phyloP scores from a whole-genome alignment of 2,888 invertebrate genomes.

The Carcina quercana region DNA sequence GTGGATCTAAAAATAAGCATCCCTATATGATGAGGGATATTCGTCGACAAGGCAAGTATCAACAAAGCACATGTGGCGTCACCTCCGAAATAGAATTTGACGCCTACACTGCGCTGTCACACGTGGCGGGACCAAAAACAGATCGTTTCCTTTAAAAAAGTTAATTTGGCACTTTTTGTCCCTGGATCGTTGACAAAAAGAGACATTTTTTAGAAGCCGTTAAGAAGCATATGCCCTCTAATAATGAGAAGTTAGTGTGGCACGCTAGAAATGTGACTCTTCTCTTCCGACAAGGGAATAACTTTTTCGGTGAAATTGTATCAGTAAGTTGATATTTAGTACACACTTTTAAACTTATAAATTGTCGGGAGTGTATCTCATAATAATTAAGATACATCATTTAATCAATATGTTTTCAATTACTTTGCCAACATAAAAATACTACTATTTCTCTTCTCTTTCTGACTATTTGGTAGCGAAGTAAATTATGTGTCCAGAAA shows the following conservation, averaged over 20 bases:
- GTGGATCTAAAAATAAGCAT: constrained; percentile 52
- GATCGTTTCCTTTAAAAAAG: constrained; percentile 73
- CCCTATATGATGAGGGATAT: constrained; percentile 61
- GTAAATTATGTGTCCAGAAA: no score
- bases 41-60: constrained; percentile 65
- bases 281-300: constrained; percentile 44
- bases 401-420: no score
- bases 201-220: constrained; percentile 56
- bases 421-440: no score
- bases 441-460: no score
- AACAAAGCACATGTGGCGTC: constrained; percentile 57
- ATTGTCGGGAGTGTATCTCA: no score
- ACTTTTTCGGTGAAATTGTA: constrained; percentile 22
- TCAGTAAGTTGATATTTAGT: no score
- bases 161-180: constrained; percentile 69
- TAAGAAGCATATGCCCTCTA: constrained; percentile 59
- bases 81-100: constrained; percentile 53
- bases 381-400: no score
- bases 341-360: no score
- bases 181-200: constrained; percentile 46
- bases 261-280: constrained; percentile 60
- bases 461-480: no score
- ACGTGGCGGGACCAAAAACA: constrained; percentile 67
- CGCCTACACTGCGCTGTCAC: constrained; percentile 49
- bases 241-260: constrained; percentile 56